These are phyloP conservation scores for Aurelia aurita DNA, from an alignment of 30 jellyfish, hydroid and myxozoan species.

Conservation along the genomic window DNA sequence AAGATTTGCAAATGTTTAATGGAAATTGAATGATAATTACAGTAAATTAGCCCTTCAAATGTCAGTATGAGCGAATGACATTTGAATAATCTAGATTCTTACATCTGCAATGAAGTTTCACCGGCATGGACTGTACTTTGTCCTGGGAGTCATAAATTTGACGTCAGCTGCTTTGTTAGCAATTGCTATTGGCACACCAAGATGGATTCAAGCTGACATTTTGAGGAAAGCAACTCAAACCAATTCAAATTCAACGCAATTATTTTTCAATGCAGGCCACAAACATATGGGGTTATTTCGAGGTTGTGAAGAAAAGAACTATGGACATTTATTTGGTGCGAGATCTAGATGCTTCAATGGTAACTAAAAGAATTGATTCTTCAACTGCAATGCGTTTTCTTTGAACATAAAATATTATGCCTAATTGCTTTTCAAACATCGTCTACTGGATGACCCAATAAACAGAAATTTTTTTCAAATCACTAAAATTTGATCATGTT, in stretches of 20 bases:
- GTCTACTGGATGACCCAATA: background rate
- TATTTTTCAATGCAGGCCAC: constrained; percentile 38
- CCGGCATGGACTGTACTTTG: constrained; percentile 40
- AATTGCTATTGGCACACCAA: constrained; percentile 58
- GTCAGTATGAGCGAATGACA: no score
- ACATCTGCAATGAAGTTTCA: constrained; percentile 23
- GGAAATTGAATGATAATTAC: no score
- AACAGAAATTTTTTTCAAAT: no score
- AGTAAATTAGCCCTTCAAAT: no score
- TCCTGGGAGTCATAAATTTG: constrained; percentile 3
- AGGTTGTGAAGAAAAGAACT: constrained; percentile 79
- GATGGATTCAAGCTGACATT: constrained; percentile 61
- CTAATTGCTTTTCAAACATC: background rate
- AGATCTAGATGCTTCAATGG: constrained; percentile 71
- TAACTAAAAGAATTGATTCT: background rate
- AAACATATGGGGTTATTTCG: constrained; percentile 72
- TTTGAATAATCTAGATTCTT: no score
- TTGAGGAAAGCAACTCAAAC: constrained; percentile 17
- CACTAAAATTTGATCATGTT: no score
- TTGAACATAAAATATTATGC: background rate
- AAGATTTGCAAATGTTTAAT: no score
- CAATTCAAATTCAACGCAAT: constrained; percentile 12
- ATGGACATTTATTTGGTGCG: constrained; percentile 43
- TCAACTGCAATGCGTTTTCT: no score
- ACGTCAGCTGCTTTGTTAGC: constrained; percentile 43